A percentile compares a stretch with the other conserved stretches of the same genome.
phyloP scores from a whole-genome alignment of 2,888 invertebrate species.

The Argynnis bischoffii region DNA sequence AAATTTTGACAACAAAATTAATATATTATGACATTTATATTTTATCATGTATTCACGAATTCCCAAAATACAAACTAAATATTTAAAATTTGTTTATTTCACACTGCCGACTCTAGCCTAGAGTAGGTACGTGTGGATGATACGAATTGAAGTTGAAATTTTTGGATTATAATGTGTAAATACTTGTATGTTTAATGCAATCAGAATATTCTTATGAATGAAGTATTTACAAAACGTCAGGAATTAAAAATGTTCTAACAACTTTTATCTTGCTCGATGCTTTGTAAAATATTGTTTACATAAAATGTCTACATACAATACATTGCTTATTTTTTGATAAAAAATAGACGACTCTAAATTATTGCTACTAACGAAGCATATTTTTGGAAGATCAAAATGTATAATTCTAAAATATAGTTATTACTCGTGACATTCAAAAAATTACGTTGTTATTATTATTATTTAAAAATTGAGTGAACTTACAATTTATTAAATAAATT shows the following conservation, averaged over 20 bases:
- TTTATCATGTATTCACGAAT: too few relatives aligned
- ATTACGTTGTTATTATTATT: neutral
- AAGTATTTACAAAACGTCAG: slow-evolving; percentile 18
- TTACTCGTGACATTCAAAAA: neutral
- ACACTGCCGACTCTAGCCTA: too few relatives aligned
- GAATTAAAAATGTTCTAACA: slow-evolving; percentile 14
- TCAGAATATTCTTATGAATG: slow-evolving; percentile 13
- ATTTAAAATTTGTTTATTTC: too few relatives aligned
- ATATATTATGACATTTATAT: too few relatives aligned
- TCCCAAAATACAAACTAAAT: too few relatives aligned
- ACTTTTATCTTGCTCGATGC: slow-evolving; percentile 10
- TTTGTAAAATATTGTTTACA: slow-evolving; percentile 18
- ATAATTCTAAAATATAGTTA: neutral
- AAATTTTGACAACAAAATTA: too few relatives aligned
- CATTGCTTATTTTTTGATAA: slow-evolving; percentile 17
- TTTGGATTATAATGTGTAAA: neutral
- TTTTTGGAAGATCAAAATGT: neutral
- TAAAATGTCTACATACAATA: slow-evolving; percentile 12
- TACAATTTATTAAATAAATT: too few relatives aligned
- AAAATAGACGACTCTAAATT: neutral
- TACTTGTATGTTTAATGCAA: slow-evolving; percentile 8
- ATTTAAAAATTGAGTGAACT: too few relatives aligned
- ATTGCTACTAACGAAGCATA: slow-evolving; percentile 1
- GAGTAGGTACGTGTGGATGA: neutral
- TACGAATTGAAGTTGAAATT: neutral